A percentile compares a stretch with the other conserved stretches of the same genome.
phyloP scores from a whole-genome alignment of 2,888 invertebrate genomes.

The Acrocyrtus sp. region DNA sequence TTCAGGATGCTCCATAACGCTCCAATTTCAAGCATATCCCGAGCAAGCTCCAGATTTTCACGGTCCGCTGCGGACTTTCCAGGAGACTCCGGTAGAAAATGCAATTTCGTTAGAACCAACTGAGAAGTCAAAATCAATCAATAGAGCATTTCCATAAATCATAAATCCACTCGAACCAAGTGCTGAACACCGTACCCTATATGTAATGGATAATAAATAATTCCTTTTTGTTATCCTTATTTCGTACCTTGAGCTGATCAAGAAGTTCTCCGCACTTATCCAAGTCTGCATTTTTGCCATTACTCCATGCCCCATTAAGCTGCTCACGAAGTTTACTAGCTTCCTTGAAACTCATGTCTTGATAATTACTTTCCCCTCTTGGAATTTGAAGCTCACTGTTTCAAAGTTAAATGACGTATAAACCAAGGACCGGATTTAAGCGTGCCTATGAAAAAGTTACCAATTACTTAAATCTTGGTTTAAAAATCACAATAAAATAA shows the following conservation, averaged over 20 bases:
- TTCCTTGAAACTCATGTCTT: slow-evolving; percentile 60
- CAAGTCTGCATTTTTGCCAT: slow-evolving; percentile 76
- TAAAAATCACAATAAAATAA: too few relatives aligned
- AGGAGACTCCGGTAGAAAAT: slow-evolving; percentile 60
- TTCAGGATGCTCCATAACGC: slow-evolving; percentile 89
- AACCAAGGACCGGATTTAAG: too few relatives aligned
- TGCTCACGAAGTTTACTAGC: slow-evolving; percentile 58
- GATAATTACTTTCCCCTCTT: too few relatives aligned
- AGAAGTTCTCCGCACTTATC: slow-evolving; percentile 87
- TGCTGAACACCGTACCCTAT: too few relatives aligned
- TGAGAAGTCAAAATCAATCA: slow-evolving; percentile 27
- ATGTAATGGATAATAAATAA: too few relatives aligned
- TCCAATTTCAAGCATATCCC: slow-evolving; percentile 93
- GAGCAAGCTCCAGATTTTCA: slow-evolving; percentile 66
- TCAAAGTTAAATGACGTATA: too few relatives aligned
- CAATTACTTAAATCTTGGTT: too few relatives aligned
- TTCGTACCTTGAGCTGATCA: slow-evolving; percentile 82
- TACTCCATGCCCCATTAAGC: slow-evolving; percentile 58
- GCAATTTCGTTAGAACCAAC: slow-evolving; percentile 59
- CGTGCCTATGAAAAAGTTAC: too few relatives aligned
- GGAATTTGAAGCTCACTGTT: too few relatives aligned
- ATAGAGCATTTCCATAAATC: too few relatives aligned
- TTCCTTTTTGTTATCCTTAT: slow-evolving; percentile 9
- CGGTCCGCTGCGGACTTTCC: slow-evolving; percentile 56
- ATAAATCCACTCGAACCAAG: too few relatives aligned